phyloP scores from a whole-genome alignment of 2,888 invertebrate genomes.

The Nasonovia ribisnigri region DNA sequence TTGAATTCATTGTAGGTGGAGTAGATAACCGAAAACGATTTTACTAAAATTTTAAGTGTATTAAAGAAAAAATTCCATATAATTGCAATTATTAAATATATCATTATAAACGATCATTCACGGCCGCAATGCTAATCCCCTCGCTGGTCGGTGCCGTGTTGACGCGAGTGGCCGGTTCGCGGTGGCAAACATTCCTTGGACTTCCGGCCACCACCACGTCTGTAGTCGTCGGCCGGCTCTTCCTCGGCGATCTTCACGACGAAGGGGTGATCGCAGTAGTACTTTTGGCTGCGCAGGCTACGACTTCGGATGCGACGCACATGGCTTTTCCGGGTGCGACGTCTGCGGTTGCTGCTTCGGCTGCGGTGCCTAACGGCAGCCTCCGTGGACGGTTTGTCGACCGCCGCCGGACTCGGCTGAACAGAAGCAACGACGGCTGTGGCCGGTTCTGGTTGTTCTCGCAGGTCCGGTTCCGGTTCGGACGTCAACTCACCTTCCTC shows the following conservation, averaged over 20 bases:
- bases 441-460: not conserved
- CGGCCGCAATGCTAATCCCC: not conserved
- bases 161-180: not conserved
- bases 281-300: not conserved
- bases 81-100: not conserved
- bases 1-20: not conserved
- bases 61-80: not conserved
- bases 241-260: not conserved
- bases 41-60: not conserved
- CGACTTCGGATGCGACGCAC: not conserved
- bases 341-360: too few species aligned
- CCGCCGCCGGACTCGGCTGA: not conserved
- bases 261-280: not conserved
- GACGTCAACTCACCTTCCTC: too few species aligned
- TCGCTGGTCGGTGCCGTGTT: not conserved
- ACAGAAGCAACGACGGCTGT: not conserved
- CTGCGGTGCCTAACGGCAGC: too few species aligned
- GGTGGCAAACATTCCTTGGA: not conserved
- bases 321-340: not conserved
- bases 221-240: not conserved
- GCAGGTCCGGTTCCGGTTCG: not conserved
- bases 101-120: not conserved
- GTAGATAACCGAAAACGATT: not conserved
- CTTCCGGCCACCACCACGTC: not conserved
- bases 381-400: not conserved